phyloP scores from a whole-genome alignment of 2,113 vertebrate genomes.

The Percopsis transmontana region DNA sequence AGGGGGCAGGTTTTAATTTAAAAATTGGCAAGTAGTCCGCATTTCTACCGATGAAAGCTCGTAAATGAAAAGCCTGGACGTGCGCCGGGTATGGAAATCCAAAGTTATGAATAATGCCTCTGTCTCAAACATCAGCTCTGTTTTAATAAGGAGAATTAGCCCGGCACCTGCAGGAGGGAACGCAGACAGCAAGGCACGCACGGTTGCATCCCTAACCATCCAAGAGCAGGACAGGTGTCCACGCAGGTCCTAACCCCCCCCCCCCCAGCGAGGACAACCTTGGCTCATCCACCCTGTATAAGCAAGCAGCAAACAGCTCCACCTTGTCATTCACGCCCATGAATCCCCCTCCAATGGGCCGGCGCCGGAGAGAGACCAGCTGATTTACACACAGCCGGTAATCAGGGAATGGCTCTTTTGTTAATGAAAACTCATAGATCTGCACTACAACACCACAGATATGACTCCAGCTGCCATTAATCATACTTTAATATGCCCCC shows the following conservation, averaged over 20 bases:
- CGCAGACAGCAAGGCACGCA: constrained; percentile 56
- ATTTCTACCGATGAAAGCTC: constrained; percentile 91
- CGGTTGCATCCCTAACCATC: constrained; percentile 63
- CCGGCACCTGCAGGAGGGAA: constrained; percentile 67
- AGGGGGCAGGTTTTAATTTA: constrained; percentile 97
- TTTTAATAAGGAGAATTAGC: constrained; percentile 94
- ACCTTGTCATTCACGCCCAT: constrained; percentile 60
- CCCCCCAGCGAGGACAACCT: constrained; percentile 9
- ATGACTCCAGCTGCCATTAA: constrained; percentile 67
- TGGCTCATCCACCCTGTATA: constrained; percentile 42
- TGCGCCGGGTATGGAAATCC: constrained; percentile 93
- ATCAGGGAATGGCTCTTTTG: constrained; percentile 81
- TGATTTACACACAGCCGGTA: constrained; percentile 77
- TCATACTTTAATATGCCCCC: constrained; percentile 68
- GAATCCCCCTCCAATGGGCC: constrained; percentile 51
- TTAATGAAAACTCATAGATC: constrained; percentile 81
- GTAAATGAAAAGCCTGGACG: constrained; percentile 96
- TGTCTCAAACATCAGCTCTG: constrained; percentile 90
- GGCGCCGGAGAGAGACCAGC: constrained; percentile 28
- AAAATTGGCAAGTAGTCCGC: constrained; percentile 91
- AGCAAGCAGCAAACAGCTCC: constrained; percentile 54
- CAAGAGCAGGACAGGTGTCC: constrained; percentile 52
- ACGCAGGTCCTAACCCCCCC: constrained; percentile 33
- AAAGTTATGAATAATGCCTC: constrained; percentile 98
- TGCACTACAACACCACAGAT: constrained; percentile 64